Evolutionary conservation across 1,140 invertebrate species (phyloP), one percentile per base, ranked within the genome.

Genomic region (Intoshia linei): DNA sequence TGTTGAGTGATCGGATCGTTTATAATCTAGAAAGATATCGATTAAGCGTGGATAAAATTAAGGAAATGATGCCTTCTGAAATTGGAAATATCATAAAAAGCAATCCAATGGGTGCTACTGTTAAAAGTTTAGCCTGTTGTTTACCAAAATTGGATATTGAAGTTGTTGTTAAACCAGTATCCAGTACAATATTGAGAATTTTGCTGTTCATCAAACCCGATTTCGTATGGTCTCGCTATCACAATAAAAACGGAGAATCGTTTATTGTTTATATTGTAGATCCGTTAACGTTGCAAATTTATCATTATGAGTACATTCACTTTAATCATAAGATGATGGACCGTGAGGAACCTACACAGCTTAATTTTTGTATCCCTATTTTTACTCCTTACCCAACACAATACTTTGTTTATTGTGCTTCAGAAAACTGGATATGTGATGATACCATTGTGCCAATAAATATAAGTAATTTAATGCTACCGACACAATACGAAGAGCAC

Each of bases 221-320:
- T 40, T 98, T 95, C 51, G 67, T 53, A 14, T 57, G 55, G 54
- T 53, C 50, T 44, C 55, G 59, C 39, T 50, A 50, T 37, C 79
- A 92, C 51, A 79, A 83, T 1, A 73, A 71, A 52, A 67, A 64
- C 7, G 66, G 71, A 1, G 77, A 93, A 58, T 66, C 72, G 2
- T 98, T 90, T 57, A 93, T 79, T 75, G 68, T 95, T 34, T 92
- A 84, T 78, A 72, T 98, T 13, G 83, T 92, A 59, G 81, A 95
- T 60, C 72, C 79, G 0, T 72, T 77, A 11, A 73, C 65, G 39
- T 78, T 90, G 54, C 70, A 69, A 43, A 92, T 95, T 49, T 84
- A 92, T 54, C 87, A 98, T 61, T 73, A 73, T 34, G 90, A 98
- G 51, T 72, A 75, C 46, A 76, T 93, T 35, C 15, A 6, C 15